Base-by-base conservation (phyloP, 64 coral and sea anemone species). In the Montipora sp. region DNA sequence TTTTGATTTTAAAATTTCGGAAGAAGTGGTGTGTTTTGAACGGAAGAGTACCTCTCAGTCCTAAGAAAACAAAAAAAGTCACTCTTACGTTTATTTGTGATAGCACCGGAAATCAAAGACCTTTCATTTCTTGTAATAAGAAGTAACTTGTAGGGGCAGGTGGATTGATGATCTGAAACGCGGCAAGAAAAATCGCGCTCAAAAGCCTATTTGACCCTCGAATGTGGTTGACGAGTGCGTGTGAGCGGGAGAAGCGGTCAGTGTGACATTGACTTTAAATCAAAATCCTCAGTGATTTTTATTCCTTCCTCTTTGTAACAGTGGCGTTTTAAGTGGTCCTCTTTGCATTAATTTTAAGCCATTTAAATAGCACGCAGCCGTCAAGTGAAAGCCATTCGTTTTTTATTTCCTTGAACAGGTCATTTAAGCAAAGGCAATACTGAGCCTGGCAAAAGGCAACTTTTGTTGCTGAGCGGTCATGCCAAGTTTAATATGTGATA, bases 41-140 rank as follows among this genome's bases (percentile, higher is more conserved):
- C 60, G 27, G 5, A 46, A 77, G 27, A 43, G 13, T 15, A 15
- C 3, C 47, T 18, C 48, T 70, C 63, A 10, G 10, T 85, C 65
- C 3, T 71, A 49, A 16, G 45, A 46, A 51, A 70, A 22, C 20
- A 51, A 68, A 15, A 72, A 72, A 72, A 13, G 45, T 85, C 82
- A 85, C 15, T 85, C 71, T 85, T 71, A 71, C 49, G 82, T 72
- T 85, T 85, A 85, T 85, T 85, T 85, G 47, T 44, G 19, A 8
- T 72, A 9, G 61, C 82, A 85, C 82, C 82, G 82, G 82, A 85
- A 85, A 85, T 67, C 5, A 23, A 72, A 85, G 65, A 85, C 68
- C 68, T 71, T 47, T 85, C n/a, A 18, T 47, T 48, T 68, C 66
- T 71, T 19, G 5, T 47, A 68, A 83, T 59, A 27, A 85, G 59